phyloP scores from a whole-genome alignment of 2,888 invertebrate genomes.

The Chaetoderma sp. region DNA sequence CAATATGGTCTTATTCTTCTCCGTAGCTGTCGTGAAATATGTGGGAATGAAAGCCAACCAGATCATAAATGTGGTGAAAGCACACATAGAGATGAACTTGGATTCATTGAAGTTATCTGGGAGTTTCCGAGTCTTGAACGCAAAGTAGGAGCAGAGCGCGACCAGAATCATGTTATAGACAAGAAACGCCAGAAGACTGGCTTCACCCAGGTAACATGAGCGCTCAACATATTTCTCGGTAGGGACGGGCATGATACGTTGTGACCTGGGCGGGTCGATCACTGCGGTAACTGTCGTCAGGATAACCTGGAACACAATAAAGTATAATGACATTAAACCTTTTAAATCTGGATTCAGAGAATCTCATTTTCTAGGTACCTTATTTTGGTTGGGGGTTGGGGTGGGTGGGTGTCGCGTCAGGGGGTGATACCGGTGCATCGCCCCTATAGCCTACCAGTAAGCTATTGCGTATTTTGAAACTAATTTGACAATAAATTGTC shows the following conservation, averaged over 20 bases:
- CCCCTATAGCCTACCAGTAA: no score
- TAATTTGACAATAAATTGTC: no score
- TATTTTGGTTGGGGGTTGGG: no score
- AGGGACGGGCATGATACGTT: conserved; percentile 36
- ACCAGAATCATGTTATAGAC: conserved; percentile 47
- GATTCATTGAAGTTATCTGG: conserved; percentile 53
- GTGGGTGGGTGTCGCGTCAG: no score
- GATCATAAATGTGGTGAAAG: conserved; percentile 55
- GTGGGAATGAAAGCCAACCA: conserved; percentile 56
- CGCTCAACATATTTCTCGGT: conserved; percentile 47
- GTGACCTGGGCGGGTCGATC: background rate
- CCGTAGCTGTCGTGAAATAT: conserved; percentile 45
- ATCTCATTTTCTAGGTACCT: no score
- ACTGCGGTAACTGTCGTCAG: conserved; percentile 6
- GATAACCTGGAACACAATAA: conserved; percentile 21
- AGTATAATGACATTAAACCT: no score
- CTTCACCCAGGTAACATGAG: conserved; percentile 41
- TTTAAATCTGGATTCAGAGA: no score
- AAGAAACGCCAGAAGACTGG: conserved; percentile 45
- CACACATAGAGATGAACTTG: conserved; percentile 52
- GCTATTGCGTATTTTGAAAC: no score
- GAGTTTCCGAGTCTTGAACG: conserved; percentile 43
- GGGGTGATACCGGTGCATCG: no score
- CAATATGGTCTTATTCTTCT: conserved; percentile 32
- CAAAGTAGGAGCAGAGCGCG: conserved; percentile 42